These are phyloP conservation scores for Willowsia nigromaculata DNA, from an alignment of 2,888 invertebrate species.

Conservation along the genomic window DNA sequence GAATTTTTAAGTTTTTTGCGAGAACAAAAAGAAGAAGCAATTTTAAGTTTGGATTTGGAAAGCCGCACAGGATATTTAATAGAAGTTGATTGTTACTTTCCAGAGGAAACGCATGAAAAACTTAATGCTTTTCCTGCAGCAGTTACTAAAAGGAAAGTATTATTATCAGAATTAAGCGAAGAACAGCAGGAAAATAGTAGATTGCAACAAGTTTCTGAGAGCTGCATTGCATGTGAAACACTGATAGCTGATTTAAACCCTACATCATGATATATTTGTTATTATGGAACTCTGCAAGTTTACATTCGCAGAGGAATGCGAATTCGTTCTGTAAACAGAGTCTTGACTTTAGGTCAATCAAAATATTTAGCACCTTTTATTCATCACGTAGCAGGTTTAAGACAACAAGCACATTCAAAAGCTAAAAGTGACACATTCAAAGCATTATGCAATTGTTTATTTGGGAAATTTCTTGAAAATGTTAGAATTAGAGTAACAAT, in stretches of 20 bases:
- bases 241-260: slow-evolving; percentile 2
- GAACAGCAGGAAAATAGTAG: neutral
- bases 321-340: neutral
- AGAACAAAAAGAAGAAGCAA: neutral
- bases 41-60: neutral
- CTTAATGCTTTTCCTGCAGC: slow-evolving; percentile 12
- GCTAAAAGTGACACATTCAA: slow-evolving; percentile 1
- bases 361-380: neutral
- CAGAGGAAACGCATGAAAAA: neutral
- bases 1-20: neutral
- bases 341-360: neutral
- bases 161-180: neutral
- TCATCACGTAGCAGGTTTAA: neutral
- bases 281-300: neutral
- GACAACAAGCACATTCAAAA: neutral
- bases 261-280: neutral
- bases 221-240: neutral
- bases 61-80: neutral
- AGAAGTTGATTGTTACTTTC: slow-evolving; percentile 6
- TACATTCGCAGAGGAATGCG: neutral
- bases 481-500: neutral
- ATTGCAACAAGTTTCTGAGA: neutral
- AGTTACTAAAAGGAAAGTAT: neutral
- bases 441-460: neutral
- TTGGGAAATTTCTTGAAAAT: slow-evolving; percentile 9